A percentile compares a stretch with the other conserved stretches of the same genome.
These are phyloP conservation scores for Trissolcus basalis DNA, from an alignment of 1,140 invertebrate species.

Conservation along the genomic window DNA sequence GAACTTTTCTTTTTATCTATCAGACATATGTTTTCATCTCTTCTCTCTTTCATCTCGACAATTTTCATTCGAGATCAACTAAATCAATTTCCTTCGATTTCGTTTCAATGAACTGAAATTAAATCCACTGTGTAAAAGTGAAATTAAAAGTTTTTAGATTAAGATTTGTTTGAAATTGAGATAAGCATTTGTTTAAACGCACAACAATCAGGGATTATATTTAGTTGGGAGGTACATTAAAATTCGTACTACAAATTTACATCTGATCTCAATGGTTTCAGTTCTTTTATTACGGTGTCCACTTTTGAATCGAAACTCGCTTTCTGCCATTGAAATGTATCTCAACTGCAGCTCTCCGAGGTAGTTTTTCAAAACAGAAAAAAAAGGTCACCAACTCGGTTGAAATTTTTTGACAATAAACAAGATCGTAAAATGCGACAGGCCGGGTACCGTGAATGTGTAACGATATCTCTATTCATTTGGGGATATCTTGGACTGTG, in stretches of 20 bases:
- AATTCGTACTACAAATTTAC: not conserved
- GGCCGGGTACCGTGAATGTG: not conserved
- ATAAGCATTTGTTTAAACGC: not conserved
- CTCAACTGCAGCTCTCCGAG: not conserved
- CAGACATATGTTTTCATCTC: not conserved
- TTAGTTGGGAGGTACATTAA: not conserved
- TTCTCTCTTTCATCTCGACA: constrained; percentile 34
- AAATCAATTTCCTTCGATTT: no score
- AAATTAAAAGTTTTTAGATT: no score
- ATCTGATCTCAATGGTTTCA: constrained; percentile 6
- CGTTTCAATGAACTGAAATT: no score
- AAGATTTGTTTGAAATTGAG: no score
- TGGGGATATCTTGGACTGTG: constrained; percentile 5
- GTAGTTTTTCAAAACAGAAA: not conserved
- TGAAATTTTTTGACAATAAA: constrained; percentile 14
- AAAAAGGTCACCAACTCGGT: constrained; percentile 4
- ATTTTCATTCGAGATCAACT: no score
- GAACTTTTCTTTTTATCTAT: constrained; percentile 38
- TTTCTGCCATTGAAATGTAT: constrained; percentile 4
- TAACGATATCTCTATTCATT: constrained; percentile 38
- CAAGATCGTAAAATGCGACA: constrained; percentile 24
- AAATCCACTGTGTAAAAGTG: no score
- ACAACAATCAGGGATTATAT: not conserved
- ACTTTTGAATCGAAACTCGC: constrained; percentile 5
- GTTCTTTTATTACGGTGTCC: not conserved